Base-by-base conservation (phyloP, 2,113 vertebrate species). In the Prietella phreatophila region DNA sequence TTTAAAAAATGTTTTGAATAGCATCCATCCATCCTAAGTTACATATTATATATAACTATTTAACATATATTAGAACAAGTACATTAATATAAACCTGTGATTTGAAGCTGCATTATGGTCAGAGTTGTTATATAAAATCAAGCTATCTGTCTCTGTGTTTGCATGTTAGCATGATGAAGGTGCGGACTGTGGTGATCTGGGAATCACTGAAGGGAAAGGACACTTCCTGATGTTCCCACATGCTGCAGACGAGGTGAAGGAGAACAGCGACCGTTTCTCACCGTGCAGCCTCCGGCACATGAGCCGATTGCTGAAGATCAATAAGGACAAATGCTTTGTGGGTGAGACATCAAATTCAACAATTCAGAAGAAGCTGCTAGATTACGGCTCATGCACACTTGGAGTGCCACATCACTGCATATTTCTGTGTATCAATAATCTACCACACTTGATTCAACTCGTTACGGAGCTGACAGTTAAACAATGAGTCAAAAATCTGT, bases 261-360 rank as follows among this genome's bases (percentile, higher is more conserved):
- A 95, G 88, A 97, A 97, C 93, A 97, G 94, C 1, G 94, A 96
- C n/a, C 96, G 93, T 76, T 93, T 97, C 86, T 97, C 96, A 0
- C 89, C 92, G 0, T 97, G 96, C 91, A 96, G 95, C 92, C 88
- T 95, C n/a, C 27, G 82, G 61, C 92, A 91, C 60, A 94, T 96
- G 84, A 93, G 93, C 88, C 80, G 27, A 22, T 65, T 94, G 58
- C 92, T 97, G 27, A 79, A 86, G 61, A 36, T 86, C 36, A 97
- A 96, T 89, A 97, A 96, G 90, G 96, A 97, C 20, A 84, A 88
- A 42, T 97, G 96, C 88, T 97, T 97, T 58, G 91, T 92, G 67
- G 96, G 96, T 96, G 89, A 95, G 95, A 67, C 13, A 22, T 60
- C 36, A 30, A 47, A 73, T 27, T 9, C 79, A 63, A 19, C n/a